Evolutionary conservation across 2,113 vertebrate species (phyloP), one percentile per base, ranked within the genome.

Genomic region (Anolis carolinensis): DNA sequence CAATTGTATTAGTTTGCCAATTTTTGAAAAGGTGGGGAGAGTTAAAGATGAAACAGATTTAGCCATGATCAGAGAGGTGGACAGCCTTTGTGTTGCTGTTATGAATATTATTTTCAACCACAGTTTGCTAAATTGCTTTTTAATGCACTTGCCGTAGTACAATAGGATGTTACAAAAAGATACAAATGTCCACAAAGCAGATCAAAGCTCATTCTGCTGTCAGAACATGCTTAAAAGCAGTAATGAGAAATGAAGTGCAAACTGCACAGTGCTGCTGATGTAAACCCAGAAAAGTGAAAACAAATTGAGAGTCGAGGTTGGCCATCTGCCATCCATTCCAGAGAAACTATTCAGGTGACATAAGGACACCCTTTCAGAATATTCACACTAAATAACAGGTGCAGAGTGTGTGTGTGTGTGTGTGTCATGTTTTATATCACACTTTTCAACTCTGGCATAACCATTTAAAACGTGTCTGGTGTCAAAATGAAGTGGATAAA

Each of bases 101-200:
- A 70, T 32, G n/a, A 32, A 5, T 30, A 11, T 48, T 52, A 6
- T n/a, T 59, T 59, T 21, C 8, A 44, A 48, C 39, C 39, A 10
- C 36, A n/a, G n/a, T 32, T 79, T 20, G 21, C 18, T 59, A 34
- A 55, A 52, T 59, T 62, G 18, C 52, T 62, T 10, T 79, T 32
- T 36, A 34, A 18, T 79, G 52, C n/a, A 62, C 52, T 11, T 4
- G 34, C 59, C 76, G 62, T 62, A 32, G 52, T 62, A 62, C n/a
- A 62, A 59, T 11, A 62, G n/a, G 30, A 18, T 32, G 14, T n/a
- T 55, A 21, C 50, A 62, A 79, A 59, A 93, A 93, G 65, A 90
- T 68, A 81, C 82, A 90, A 91, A 91, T 88, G 63, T 89, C 83
- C 79, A 88, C 81, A 93, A 92, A 94, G 55, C n/a, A 91, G 89